These are phyloP conservation scores for Polydrusus cervinus DNA, from an alignment of 2,888 invertebrate genomes.

Conservation along the genomic window DNA sequence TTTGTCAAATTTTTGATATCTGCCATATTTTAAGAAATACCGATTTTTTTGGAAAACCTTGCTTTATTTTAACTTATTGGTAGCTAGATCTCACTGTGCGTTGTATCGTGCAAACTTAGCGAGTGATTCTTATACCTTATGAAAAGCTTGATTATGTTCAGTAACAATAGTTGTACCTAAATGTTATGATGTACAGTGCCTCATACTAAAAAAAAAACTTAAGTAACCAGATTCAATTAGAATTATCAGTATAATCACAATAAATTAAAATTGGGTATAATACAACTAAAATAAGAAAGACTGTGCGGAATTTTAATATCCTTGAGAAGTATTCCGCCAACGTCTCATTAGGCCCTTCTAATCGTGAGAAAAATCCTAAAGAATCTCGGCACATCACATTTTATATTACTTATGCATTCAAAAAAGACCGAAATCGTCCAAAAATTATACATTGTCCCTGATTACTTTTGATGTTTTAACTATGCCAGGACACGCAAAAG, in stretches of 20 bases:
- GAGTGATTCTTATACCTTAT: too few species aligned
- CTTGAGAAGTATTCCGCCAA: constrained; percentile 39
- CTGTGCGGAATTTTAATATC: constrained; percentile 29
- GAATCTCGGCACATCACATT: constrained; percentile 42
- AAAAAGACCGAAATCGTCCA: constrained; percentile 51
- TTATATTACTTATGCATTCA: constrained; percentile 56
- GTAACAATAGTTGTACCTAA: too few species aligned
- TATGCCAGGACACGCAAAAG: constrained; percentile 51
- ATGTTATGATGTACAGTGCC: too few species aligned
- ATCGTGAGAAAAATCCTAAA: constrained; percentile 52
- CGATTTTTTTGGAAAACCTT: too few species aligned
- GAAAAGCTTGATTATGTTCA: too few species aligned
- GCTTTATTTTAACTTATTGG: too few species aligned
- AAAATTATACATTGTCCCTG: constrained; percentile 55
- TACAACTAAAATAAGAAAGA: constrained; percentile 5
- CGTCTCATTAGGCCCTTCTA: constrained; percentile 41
- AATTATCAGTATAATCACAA: background rate
- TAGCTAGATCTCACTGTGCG: too few species aligned
- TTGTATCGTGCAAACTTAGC: too few species aligned
- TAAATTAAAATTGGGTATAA: background rate
- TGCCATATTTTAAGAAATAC: too few species aligned
- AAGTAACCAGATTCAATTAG: too few species aligned
- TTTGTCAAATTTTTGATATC: too few species aligned
- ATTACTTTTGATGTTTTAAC: constrained; percentile 54
- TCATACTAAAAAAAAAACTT: too few species aligned